phyloP scores from a whole-genome alignment of 1,140 invertebrate species.

The Neodiprion pinetum region DNA sequence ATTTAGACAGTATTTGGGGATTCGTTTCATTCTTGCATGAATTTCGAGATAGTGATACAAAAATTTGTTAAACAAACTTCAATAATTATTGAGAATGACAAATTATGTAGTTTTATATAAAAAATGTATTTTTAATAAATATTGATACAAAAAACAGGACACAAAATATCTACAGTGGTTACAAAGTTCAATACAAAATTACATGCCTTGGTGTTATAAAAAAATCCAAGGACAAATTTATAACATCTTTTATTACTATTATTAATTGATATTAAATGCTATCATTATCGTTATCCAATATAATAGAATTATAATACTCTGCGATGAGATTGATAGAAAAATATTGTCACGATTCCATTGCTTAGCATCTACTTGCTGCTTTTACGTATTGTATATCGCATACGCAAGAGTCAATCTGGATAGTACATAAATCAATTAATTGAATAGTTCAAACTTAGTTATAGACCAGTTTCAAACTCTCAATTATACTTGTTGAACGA shows the following conservation, averaged over 20 bases:
- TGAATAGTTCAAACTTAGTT: background rate
- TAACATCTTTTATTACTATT: conserved; percentile 27
- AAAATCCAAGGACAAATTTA: conserved; percentile 40
- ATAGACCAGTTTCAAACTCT: background rate
- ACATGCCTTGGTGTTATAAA: conserved; percentile 39
- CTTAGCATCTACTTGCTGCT: conserved; percentile 21
- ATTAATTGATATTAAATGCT: conserved; percentile 33
- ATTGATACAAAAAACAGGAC: conserved; percentile 56
- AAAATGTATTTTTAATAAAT: conserved; percentile 59
- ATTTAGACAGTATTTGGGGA: too few species aligned
- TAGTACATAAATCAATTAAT: background rate
- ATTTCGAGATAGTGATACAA: too few species aligned
- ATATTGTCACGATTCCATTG: conserved; percentile 45
- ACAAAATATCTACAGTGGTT: conserved; percentile 57
- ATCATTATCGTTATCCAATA: conserved; percentile 36
- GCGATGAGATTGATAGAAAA: conserved; percentile 47
- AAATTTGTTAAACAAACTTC: too few species aligned
- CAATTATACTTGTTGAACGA: background rate
- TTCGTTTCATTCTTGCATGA: too few species aligned
- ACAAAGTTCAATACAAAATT: conserved; percentile 58
- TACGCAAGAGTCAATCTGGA: background rate
- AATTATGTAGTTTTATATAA: background rate
- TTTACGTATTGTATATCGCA: background rate
- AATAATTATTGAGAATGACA: too few species aligned
- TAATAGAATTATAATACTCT: conserved; percentile 53